Conservation (phyloP, 1,140 invertebrate genomes). For the Arion vulgaris region DNA sequence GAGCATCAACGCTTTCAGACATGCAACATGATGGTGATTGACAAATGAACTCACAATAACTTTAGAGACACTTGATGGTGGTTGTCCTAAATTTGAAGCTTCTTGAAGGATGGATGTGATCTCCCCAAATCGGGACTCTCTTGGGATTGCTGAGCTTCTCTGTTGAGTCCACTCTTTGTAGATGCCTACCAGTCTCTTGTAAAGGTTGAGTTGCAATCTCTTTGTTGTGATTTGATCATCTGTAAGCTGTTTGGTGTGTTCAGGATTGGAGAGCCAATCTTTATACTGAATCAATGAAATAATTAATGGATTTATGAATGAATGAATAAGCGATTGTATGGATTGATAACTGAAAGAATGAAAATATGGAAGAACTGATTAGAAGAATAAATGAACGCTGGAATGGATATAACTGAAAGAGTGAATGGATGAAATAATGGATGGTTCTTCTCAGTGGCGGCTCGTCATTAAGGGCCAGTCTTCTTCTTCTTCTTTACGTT, state of each 20-base stretch:
- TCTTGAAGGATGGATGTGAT: conserved; percentile 19
- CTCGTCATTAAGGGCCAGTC: too few species aligned
- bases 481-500: too few species aligned
- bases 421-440: too few species aligned
- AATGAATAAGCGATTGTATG: too few species aligned
- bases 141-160: neutral
- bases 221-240: neutral
- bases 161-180: conserved; percentile 20
- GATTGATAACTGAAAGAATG: too few species aligned
- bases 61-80: conserved; percentile 3
- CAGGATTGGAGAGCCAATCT: conserved; percentile 10
- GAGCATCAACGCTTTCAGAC: too few species aligned
- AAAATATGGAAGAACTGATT: too few species aligned
- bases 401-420: too few species aligned
- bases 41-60: conserved; percentile 3
- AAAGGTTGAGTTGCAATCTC: conserved; percentile 4
- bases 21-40: too few species aligned
- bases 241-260: conserved; percentile 10
- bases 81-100: conserved; percentile 13
- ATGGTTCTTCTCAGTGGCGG: too few species aligned
- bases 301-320: too few species aligned
- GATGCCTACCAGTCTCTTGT: conserved; percentile 10
- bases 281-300: neutral
- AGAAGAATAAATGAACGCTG: too few species aligned
- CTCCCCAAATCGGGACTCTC: neutral